phyloP scores from a whole-genome alignment of 2,797 vertebrate species.

The Neostethus bicornis region DNA sequence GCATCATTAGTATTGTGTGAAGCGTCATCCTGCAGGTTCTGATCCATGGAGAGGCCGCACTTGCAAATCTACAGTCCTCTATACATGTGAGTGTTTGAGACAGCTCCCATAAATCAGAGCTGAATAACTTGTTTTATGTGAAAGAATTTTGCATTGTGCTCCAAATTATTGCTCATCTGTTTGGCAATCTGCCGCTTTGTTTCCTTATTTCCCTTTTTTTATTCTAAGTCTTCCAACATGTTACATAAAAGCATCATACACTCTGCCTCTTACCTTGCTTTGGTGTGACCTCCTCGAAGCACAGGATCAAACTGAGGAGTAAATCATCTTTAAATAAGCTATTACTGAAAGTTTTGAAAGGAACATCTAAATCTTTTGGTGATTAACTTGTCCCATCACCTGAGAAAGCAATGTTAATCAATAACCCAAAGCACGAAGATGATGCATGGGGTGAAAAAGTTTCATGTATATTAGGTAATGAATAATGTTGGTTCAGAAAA shows the following conservation, averaged over 20 bases:
- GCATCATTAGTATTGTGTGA: constrained; percentile 43
- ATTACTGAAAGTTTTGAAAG: constrained; percentile 24
- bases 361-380: constrained; percentile 30
- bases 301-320: constrained; percentile 10
- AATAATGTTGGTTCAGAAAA: constrained; percentile 33
- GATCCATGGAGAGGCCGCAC: constrained; percentile 19
- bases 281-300: constrained; percentile 1
- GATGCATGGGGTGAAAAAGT: constrained; percentile 21
- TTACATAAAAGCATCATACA: constrained; percentile 4
- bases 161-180: constrained; percentile 16
- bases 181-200: constrained; percentile 6
- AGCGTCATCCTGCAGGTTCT: constrained; percentile 46
- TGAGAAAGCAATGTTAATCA: constrained; percentile 55
- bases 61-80: constrained; percentile 20
- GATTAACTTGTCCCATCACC: constrained; percentile 52
- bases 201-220: background rate
- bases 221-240: background rate
- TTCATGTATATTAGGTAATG: constrained; percentile 41
- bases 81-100: constrained; percentile 24
- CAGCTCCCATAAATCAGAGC: constrained; percentile 30
- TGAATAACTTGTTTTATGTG: constrained; percentile 19
- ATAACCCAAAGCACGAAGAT: constrained; percentile 41
- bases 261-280: constrained; percentile 54
- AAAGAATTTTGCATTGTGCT: background rate
- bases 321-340: constrained; percentile 53